Evolutionary conservation across 1,140 invertebrate genomes (phyloP).

Genomic region (Drosophila jambulina): DNA sequence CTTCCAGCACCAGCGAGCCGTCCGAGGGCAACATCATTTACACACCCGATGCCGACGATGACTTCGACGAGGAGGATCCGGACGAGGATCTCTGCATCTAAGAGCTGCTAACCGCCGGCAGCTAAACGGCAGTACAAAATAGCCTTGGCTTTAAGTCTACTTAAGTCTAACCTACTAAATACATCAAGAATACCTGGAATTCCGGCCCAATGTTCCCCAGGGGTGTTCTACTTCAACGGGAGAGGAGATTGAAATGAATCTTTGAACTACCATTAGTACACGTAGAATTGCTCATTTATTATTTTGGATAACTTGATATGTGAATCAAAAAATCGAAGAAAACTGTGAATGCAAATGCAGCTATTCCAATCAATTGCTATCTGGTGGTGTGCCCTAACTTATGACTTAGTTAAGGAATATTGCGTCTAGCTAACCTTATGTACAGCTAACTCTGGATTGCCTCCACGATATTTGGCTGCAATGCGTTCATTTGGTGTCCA

Average conservation of each 20-base stretch:
- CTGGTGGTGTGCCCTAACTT: conserved; percentile 33
- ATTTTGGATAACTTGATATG: conserved; percentile 55
- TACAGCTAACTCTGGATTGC: conserved; percentile 25
- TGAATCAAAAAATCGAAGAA: conserved; percentile 48
- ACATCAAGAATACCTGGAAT: conserved; percentile 39
- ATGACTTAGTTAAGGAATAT: conserved; percentile 51
- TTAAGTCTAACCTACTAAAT: conserved; percentile 54
- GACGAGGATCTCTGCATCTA: conserved; percentile 84
- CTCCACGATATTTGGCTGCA: conserved; percentile 30
- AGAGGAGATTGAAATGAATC: conserved; percentile 16
- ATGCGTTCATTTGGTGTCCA: conserved; percentile 37
- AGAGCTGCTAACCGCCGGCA: conserved; percentile 23
- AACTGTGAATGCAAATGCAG: conserved; percentile 33
- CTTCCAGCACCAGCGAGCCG: conserved; percentile 61
- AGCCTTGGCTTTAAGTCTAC: conserved; percentile 78
- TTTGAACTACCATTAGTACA: conserved; percentile 39
- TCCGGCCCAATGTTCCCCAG: conserved; percentile 23
- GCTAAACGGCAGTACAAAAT: conserved; percentile 76
- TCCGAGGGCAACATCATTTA: conserved; percentile 86
- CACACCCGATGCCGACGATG: conserved; percentile 86
- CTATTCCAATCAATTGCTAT: conserved; percentile 30
- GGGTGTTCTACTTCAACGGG: conserved; percentile 8
- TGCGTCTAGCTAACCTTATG: conserved; percentile 45
- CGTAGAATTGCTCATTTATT: conserved; percentile 55
- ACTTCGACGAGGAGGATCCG: conserved; percentile 87